Conservation (phyloP, 2,888 invertebrate genomes). For the Leucoma salicis region DNA sequence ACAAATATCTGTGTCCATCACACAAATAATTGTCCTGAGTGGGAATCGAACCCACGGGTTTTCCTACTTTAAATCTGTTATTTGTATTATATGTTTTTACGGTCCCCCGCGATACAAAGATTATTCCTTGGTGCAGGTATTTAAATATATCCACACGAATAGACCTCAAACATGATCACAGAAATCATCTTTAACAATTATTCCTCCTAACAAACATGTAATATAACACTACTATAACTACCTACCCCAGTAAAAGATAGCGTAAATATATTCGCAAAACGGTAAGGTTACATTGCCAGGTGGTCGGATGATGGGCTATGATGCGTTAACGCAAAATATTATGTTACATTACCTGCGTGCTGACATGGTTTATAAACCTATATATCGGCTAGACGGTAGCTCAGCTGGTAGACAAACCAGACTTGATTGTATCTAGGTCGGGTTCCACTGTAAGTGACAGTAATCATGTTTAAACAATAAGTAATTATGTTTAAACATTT, state of each 20-base stretch:
- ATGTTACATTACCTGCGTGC: constrained; percentile 26
- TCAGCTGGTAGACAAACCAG: background rate
- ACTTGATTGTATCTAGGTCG: background rate
- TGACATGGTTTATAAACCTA: constrained; percentile 27
- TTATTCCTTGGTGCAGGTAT: too few species aligned
- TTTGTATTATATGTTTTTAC: too few species aligned
- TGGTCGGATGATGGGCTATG: constrained; percentile 18
- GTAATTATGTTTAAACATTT: background rate
- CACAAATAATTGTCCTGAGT: too few species aligned
- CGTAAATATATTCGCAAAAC: constrained; percentile 27
- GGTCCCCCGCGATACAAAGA: too few species aligned
- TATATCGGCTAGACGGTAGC: constrained; percentile 16
- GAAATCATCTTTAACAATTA: background rate
- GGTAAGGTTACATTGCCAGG: constrained; percentile 29
- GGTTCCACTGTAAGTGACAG: background rate
- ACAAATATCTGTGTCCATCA: too few species aligned
- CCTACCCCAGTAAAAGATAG: constrained; percentile 27
- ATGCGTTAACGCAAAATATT: constrained; percentile 28
- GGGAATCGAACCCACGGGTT: too few species aligned
- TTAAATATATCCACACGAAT: background rate
- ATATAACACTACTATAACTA: constrained; percentile 16
- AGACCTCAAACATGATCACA: background rate
- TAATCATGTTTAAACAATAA: background rate
- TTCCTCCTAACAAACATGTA: constrained; percentile 10
- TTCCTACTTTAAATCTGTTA: too few species aligned